A percentile compares a stretch with the other conserved stretches of the same genome.
Evolutionary conservation across 2,888 invertebrate species (phyloP).

Genomic region (Drosophila birchii): DNA sequence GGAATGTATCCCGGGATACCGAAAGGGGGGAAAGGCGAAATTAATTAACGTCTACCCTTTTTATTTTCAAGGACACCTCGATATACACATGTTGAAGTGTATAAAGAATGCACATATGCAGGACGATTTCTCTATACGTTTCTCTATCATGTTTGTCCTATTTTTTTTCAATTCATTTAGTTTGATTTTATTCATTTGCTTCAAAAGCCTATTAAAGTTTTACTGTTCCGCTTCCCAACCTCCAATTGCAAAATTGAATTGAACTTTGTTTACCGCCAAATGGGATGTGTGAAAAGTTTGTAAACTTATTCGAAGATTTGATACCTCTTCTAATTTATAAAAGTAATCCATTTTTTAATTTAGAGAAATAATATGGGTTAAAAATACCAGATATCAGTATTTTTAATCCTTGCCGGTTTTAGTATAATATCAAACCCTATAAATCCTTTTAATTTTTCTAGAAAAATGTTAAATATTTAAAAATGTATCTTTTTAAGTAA

Average conservation of each 20-base stretch:
- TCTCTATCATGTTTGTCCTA: too few species aligned
- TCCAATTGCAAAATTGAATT: constrained; percentile 2
- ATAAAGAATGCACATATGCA: background rate
- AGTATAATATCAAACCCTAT: too few species aligned
- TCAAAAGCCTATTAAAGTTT: background rate
- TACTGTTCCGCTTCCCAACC: background rate
- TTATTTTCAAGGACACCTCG: constrained; percentile 7
- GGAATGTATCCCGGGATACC: constrained; percentile 24
- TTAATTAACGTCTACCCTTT: constrained; percentile 24
- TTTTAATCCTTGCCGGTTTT: too few species aligned
- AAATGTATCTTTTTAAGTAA: too few species aligned
- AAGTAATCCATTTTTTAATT: background rate
- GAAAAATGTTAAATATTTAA: too few species aligned
- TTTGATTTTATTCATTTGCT: background rate
- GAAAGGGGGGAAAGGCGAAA: background rate
- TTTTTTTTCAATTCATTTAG: background rate
- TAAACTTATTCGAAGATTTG: background rate
- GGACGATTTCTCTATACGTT: background rate
- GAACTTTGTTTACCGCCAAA: background rate
- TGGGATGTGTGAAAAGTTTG: background rate
- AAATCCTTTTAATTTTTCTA: too few species aligned
- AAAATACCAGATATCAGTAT: too few species aligned
- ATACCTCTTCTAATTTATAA: background rate
- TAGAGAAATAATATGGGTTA: background rate
- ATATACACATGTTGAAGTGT: background rate